Conservation (phyloP, 2,888 invertebrate genomes). For the Brenthis hecate region DNA sequence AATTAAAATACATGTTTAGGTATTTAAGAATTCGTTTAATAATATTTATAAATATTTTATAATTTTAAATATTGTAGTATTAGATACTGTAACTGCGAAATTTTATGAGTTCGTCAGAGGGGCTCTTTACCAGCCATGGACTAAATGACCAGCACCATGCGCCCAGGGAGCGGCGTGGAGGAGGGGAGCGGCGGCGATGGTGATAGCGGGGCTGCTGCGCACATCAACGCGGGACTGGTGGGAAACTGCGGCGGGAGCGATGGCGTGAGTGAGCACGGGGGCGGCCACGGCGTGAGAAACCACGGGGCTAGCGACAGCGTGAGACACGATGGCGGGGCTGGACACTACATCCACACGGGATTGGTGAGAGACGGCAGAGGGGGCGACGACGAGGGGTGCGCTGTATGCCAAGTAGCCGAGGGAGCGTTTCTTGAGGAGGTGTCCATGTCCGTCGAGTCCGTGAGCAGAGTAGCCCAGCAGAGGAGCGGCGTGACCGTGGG, state of each 20-base stretch:
- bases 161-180: conserved; percentile 57
- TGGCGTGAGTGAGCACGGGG: conserved; percentile 40
- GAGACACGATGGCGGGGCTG: conserved; percentile 44
- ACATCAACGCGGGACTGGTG: conserved; percentile 64
- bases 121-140: conserved; percentile 68
- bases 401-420: conserved; percentile 47
- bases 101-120: conserved; percentile 64
- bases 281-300: conserved; percentile 50
- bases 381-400: conserved; percentile 58
- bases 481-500: conserved; percentile 30
- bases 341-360: conserved; percentile 67
- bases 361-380: conserved; percentile 77
- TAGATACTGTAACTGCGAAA: neutral
- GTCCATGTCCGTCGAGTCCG: conserved; percentile 50
- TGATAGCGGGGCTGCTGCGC: conserved; percentile 54
- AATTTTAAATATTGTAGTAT: conserved; percentile 32
- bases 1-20: neutral
- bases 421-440: conserved; percentile 49
- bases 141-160: conserved; percentile 43
- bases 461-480: conserved; percentile 41
- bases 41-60: conserved; percentile 30
- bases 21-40: conserved; percentile 25
- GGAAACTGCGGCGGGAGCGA: conserved; percentile 54
- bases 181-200: conserved; percentile 45
- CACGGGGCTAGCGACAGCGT: conserved; percentile 49